Percentiles rank a stretch among this genome's conserved stretches.
phyloP scores from a whole-genome alignment of 2,113 vertebrate species.

The Cervus canadensis region DNA sequence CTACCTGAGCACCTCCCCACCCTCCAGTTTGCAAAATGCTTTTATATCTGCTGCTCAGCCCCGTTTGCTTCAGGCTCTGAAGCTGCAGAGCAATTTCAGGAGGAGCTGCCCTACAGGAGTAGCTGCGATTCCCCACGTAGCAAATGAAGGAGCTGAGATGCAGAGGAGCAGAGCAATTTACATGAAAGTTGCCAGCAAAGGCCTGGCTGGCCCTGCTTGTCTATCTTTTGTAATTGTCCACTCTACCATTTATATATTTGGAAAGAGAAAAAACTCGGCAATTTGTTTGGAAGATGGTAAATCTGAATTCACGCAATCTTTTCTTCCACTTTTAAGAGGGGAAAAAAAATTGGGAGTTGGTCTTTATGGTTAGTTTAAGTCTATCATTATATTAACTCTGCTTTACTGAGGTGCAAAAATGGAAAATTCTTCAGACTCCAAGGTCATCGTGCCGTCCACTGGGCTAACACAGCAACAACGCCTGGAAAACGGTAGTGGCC shows the following conservation, averaged over 20 bases:
- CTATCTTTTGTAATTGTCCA: not conserved
- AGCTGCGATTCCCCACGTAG: not conserved
- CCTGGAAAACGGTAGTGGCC: rapidly evolving
- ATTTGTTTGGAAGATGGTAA: not conserved
- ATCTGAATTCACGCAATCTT: not conserved
- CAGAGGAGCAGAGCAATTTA: not conserved
- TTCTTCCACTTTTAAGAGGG: not conserved
- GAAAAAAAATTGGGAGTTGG: not conserved
- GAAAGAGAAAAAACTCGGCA: not conserved
- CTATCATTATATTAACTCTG: not conserved
- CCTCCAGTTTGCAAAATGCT: not conserved
- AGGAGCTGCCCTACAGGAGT: not conserved
- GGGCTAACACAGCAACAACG: not conserved
- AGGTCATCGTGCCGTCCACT: not conserved
- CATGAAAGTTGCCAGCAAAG: not conserved
- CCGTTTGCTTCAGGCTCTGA: not conserved
- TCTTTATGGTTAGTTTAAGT: not conserved
- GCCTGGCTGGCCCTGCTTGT: not conserved
- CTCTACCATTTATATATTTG: not conserved
- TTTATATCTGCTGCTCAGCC: not conserved
- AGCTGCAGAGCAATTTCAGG: not conserved
- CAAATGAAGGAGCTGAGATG: not conserved
- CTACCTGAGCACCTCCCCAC: rapidly evolving
- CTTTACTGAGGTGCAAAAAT: not conserved
- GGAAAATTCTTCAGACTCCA: not conserved